phyloP scores from a whole-genome alignment of 2,113 vertebrate species.

The Poeciliopsis prolifica region DNA sequence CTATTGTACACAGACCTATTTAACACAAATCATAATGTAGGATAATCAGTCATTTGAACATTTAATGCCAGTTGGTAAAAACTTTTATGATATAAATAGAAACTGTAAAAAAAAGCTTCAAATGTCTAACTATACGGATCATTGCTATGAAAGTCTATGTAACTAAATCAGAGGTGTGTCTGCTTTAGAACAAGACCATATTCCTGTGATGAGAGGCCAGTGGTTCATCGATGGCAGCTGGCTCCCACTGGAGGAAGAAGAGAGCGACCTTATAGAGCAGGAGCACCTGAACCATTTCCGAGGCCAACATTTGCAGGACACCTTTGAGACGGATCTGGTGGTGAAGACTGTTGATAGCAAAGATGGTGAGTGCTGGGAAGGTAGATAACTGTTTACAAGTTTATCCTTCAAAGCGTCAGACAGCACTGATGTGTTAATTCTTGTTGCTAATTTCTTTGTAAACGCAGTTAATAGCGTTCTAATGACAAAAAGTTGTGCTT shows the following conservation, averaged over 20 bases:
- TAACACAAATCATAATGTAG: neutral
- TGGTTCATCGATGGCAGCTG: conserved; percentile 98
- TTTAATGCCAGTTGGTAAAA: neutral
- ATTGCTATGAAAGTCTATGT: neutral
- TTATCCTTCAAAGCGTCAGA: neutral
- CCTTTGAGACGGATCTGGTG: conserved; percentile 88
- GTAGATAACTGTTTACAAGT: neutral
- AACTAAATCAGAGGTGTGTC: conserved; percentile 18
- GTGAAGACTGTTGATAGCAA: conserved; percentile 91
- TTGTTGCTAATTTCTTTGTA: neutral
- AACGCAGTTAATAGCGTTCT: conserved; percentile 2
- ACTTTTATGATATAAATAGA: neutral
- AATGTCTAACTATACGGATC: neutral
- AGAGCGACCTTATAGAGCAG: conserved; percentile 94
- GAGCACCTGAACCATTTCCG: conserved; percentile 92
- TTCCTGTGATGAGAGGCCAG: conserved; percentile 97
- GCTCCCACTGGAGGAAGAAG: conserved; percentile 95
- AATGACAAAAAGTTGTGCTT: neutral
- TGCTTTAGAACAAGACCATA: conserved; percentile 88
- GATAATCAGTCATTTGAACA: neutral
- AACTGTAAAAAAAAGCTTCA: neutral
- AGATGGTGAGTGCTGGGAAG: conserved; percentile 87
- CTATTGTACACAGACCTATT: neutral
- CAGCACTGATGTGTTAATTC: conserved; percentile 16
- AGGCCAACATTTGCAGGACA: conserved; percentile 91